phyloP scores from a whole-genome alignment of 2,113 vertebrate species.

The Misgurnus mizolepis region DNA sequence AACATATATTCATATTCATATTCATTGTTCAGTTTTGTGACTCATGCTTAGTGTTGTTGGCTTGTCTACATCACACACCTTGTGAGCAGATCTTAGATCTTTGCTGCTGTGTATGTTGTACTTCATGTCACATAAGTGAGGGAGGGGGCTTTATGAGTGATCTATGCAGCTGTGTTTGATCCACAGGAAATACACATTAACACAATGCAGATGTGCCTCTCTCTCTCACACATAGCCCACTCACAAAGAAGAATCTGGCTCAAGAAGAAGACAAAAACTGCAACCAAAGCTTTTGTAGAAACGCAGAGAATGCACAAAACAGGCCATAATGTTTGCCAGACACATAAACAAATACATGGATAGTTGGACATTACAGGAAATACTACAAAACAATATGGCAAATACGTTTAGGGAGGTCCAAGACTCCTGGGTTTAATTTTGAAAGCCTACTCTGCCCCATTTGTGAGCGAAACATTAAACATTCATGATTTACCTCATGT shows the following conservation, averaged over 20 bases:
- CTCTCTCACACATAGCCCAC: constrained; percentile 13
- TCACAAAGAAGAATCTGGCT: constrained; percentile 32
- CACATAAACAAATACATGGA: constrained; percentile 11
- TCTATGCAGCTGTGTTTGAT: constrained; percentile 53
- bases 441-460: neutral
- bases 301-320: constrained; percentile 13
- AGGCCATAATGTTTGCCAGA: neutral
- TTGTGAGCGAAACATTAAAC: constrained; percentile 11
- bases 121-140: constrained; percentile 35
- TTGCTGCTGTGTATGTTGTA: constrained; percentile 41
- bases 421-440: constrained; percentile 29
- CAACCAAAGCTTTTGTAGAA: constrained; percentile 8
- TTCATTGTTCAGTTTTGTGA: neutral
- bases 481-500: neutral
- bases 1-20: neutral
- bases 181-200: constrained; percentile 57
- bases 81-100: constrained; percentile 36
- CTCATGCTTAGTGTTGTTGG: neutral
- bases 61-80: constrained; percentile 11
- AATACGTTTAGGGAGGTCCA: neutral
- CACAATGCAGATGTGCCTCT: constrained; percentile 68
- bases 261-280: constrained; percentile 21
- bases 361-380: neutral
- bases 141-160: constrained; percentile 32
- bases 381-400: neutral